phyloP scores from a whole-genome alignment of 2,888 invertebrate species.

The Stictocephala bisonia region DNA sequence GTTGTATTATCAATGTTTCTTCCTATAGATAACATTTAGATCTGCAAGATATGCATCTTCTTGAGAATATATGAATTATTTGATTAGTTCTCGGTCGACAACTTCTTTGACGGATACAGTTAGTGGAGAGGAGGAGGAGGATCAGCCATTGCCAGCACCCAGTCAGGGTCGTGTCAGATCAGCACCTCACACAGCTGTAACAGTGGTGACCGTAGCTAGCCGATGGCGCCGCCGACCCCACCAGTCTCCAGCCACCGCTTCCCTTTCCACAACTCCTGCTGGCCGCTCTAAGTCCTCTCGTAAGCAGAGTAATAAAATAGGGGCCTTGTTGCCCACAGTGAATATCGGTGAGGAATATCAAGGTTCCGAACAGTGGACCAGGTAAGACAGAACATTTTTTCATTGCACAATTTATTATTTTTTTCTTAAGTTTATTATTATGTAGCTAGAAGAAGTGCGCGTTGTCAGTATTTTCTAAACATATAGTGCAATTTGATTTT shows the following conservation, averaged over 20 bases:
- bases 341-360: conserved; percentile 48
- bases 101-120: conserved; percentile 56
- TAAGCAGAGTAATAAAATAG: conserved; percentile 26
- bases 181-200: conserved; percentile 44
- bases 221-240: conserved; percentile 49
- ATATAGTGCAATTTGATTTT: too few species aligned
- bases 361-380: conserved; percentile 12
- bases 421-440: too few species aligned
- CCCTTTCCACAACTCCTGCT: too few species aligned
- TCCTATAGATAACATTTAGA: too few species aligned
- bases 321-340: conserved; percentile 44
- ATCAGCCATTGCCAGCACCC: neutral
- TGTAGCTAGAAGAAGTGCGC: too few species aligned
- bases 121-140: conserved; percentile 50
- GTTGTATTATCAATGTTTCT: too few species aligned
- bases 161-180: neutral
- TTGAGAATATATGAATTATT: conserved; percentile 53
- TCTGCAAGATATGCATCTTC: too few species aligned
- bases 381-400: too few species aligned
- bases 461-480: too few species aligned
- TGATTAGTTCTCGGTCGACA: conserved; percentile 59
- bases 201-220: conserved; percentile 52
- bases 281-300: conserved; percentile 26
- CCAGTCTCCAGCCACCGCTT: neutral
- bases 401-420: too few species aligned